Evolutionary conservation across 2,113 vertebrate species (phyloP), one percentile per base, ranked within the genome.

Genomic region (Hassar affinis): DNA sequence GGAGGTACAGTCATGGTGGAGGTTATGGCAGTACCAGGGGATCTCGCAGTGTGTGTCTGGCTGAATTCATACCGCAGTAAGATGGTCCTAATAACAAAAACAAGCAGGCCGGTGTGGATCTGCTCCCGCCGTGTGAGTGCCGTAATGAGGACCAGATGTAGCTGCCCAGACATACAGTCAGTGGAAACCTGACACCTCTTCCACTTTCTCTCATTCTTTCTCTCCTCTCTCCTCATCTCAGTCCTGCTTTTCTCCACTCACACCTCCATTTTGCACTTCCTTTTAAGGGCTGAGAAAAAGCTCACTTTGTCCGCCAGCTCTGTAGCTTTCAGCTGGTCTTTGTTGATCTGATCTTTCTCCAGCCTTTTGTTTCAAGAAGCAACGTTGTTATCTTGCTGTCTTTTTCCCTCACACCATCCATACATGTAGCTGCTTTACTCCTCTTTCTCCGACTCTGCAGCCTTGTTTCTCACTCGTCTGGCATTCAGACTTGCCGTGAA

Each of bases 81-180:
- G 86, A 91, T 92, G 90, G 89, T 88, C 89, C 93, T 92, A 95
- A 93, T 94, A 94, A 93, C 90, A 94, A 94, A 93, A 94, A 93
- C 93, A 94, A 93, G 93, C 93, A 92, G 91, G 88, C 85, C 38
- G 90, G 92, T 92, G 93, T 90, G 92, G 91, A 91, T 88, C 91
- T 92, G 88, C 89, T 89, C 92, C 92, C 90, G 88, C 92, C 91
- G 92, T 93, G 93, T 93, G 91, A 94, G 93, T 89, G 91, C 87
- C 88, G 91, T 95, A 95, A 95, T 94, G 93, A 92, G 92, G 89
- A 94, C 93, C 94, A 95, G 93, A 93, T 95, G 94, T 91, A 87
- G 91, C 89, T 89, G 91, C 90, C 92, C 91, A 94, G 94, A 93
- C 93, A 92, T 91, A 92, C 91, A 93, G 93, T 93, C 91, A 93